A percentile compares a stretch with the other conserved stretches of the same genome.
Conservation (phyloP, 2,113 vertebrate genomes). For the Ochotona curzoniae region DNA sequence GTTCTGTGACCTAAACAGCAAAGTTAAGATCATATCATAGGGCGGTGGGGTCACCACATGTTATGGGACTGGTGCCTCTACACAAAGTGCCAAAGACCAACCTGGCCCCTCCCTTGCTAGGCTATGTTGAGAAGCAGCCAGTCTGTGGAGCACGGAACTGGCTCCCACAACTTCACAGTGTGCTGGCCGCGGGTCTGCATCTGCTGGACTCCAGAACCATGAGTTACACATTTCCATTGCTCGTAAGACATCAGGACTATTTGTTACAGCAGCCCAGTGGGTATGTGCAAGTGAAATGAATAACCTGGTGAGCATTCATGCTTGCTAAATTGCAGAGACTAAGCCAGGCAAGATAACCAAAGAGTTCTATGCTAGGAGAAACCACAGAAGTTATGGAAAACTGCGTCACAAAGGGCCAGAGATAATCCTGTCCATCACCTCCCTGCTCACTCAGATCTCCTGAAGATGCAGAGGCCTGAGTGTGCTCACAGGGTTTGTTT, state of each 20-base stretch:
- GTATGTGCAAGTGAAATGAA: neutral
- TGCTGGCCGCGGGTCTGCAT: neutral
- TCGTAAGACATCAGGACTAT: neutral
- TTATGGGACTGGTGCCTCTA: neutral
- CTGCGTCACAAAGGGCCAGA: neutral
- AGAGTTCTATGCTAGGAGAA: neutral
- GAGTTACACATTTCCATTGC: neutral
- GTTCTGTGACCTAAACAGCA: neutral
- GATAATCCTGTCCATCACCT: neutral
- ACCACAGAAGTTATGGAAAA: neutral
- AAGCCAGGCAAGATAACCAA: neutral
- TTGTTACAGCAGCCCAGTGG: neutral
- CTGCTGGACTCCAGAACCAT: neutral
- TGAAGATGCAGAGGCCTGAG: neutral
- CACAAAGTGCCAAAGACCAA: accelerated
- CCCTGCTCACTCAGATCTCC: neutral
- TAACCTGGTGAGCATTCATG: neutral
- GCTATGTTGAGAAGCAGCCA: neutral
- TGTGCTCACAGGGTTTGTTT: neutral
- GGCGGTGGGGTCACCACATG: neutral
- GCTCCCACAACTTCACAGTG: neutral
- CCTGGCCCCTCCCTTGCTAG: accelerated
- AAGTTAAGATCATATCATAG: neutral
- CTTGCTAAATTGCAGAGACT: neutral
- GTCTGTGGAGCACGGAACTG: neutral